Evolutionary conservation across 1,140 invertebrate genomes (phyloP), one percentile per base, ranked within the genome.

Genomic region (Euborellia annulipes): DNA sequence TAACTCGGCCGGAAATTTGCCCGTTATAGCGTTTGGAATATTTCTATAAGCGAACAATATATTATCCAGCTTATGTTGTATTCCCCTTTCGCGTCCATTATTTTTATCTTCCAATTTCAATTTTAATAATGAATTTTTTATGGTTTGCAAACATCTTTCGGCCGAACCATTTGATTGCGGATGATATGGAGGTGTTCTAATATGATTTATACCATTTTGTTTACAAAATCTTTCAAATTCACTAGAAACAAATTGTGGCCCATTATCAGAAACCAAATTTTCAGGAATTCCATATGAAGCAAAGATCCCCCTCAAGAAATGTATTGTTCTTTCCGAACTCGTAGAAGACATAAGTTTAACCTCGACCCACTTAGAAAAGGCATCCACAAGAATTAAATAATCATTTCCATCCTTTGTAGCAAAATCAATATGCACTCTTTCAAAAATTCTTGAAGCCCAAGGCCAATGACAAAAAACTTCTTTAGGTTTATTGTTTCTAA

Each of bases 61-160:
- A 14, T 14, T 17, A 16, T 39, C 41, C 37, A 39, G 19, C 37
- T 39, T 14, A 39, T 39, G 2, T 16, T 39, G 37, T 39, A 39
- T 19, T 39, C 14, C 19, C n/a, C n/a, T n/a, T n/a, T n/a, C n/a
- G n/a, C n/a, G n/a, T n/a, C n/a, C n/a, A n/a, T n/a, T n/a, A n/a
- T n/a, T n/a, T n/a, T n/a, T n/a, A n/a, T n/a, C n/a, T n/a, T n/a
- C n/a, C n/a, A n/a, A n/a, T n/a, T n/a, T n/a, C n/a, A n/a, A n/a
- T n/a, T n/a, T n/a, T n/a, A n/a, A n/a, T n/a, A n/a, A n/a, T n/a
- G n/a, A n/a, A n/a, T 51, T 19, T 48, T 62, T 62, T 36, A 56
- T 49, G 2, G 52, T 52, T 45, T 52, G 51, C 3, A 62, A 53
- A 22, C 54, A 53, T 45, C 55, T 58, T 54, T 59, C 58, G 3